Evolutionary conservation across 1,140 invertebrate species (phyloP).

Genomic region (Cryptotermes secundus): DNA sequence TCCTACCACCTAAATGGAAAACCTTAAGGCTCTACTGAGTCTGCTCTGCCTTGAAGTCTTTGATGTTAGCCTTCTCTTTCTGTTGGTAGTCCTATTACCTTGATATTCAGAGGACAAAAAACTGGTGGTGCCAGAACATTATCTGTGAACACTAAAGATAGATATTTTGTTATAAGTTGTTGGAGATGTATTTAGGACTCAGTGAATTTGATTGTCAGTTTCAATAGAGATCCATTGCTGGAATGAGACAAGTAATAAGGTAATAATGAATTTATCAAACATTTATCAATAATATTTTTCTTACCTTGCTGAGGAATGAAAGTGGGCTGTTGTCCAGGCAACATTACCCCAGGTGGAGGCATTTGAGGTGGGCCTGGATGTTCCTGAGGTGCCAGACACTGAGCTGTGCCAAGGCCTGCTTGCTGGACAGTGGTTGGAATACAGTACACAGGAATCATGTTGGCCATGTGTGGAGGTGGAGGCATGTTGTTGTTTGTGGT

Average conservation of each 20-base stretch:
- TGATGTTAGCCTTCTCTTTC: no score
- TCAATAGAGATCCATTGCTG: neutral
- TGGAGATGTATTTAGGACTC: no score
- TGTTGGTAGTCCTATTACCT: no score
- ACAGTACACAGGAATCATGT: slow-evolving; percentile 61
- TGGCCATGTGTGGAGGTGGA: slow-evolving; percentile 37
- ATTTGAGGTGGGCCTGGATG: slow-evolving; percentile 39
- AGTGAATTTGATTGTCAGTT: neutral
- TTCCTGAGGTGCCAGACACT: slow-evolving; percentile 38
- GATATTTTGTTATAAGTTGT: no score
- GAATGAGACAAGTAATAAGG: neutral
- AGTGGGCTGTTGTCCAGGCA: slow-evolving; percentile 33
- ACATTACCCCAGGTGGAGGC: slow-evolving; percentile 28
- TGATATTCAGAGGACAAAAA: no score
- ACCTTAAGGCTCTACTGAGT: no score
- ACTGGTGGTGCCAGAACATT: no score
- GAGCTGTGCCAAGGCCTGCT: neutral
- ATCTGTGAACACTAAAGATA: no score
- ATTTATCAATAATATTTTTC: neutral
- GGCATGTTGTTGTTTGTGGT: neutral
- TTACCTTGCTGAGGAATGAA: slow-evolving; percentile 38
- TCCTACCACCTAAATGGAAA: no score
- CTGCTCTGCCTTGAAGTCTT: no score
- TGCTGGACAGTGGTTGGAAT: slow-evolving; percentile 50
- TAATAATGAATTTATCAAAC: neutral